Percentiles rank a stretch among this genome's conserved stretches.
Conservation (phyloP, 2,113 vertebrate genomes). For the Mustelus asterias region DNA sequence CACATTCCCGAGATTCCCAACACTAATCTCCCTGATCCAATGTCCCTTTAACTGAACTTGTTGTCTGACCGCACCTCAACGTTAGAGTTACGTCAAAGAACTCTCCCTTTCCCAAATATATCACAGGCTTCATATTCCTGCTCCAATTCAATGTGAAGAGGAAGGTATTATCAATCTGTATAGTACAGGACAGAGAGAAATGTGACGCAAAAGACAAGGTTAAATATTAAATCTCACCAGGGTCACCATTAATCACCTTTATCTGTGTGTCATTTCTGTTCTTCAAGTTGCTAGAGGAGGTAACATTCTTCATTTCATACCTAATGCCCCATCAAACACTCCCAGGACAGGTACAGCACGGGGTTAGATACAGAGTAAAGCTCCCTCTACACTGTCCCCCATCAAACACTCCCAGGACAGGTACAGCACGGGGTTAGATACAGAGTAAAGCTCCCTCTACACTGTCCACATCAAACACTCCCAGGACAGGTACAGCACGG, state of each 20-base stretch:
- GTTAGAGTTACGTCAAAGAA: neutral
- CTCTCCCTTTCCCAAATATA: neutral
- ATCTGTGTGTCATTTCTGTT: neutral
- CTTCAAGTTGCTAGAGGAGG: neutral
- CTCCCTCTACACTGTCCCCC: too few relatives aligned
- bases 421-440: too few relatives aligned
- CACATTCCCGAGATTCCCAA: neutral
- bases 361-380: too few relatives aligned
- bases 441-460: too few relatives aligned
- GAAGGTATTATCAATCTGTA: too few relatives aligned
- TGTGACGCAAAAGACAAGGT: neutral
- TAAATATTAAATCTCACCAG: too few relatives aligned
- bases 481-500: too few relatives aligned
- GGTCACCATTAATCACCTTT: neutral
- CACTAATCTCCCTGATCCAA: neutral
- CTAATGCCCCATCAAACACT: neutral
- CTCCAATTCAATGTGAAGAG: neutral
- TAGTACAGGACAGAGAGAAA: neutral
- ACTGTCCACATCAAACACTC: too few relatives aligned
- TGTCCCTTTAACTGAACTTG: neutral
- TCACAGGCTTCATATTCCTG: neutral
- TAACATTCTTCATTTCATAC: neutral
- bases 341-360: too few relatives aligned
- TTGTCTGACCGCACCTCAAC: neutral
- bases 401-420: too few relatives aligned